phyloP scores from a whole-genome alignment of 2,797 vertebrate genomes.

The Rhynchonycteris naso region DNA sequence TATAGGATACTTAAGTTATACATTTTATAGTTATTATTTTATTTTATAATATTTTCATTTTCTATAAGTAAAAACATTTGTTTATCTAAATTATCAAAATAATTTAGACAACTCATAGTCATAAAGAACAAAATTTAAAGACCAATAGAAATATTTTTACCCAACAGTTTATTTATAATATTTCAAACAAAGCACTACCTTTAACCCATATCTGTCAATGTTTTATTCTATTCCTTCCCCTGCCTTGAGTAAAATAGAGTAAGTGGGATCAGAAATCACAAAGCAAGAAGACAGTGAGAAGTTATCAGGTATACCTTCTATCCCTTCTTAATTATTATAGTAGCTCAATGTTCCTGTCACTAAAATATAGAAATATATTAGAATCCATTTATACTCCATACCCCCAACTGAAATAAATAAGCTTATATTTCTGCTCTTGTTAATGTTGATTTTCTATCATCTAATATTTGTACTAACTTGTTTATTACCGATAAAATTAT shows the following conservation, averaged over 20 bases:
- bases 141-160: neutral
- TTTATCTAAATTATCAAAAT: neutral
- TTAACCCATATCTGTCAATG: neutral
- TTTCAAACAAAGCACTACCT: neutral
- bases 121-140: conserved; percentile 30
- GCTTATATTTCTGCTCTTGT: neutral
- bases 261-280: neutral
- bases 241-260: neutral
- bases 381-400: neutral
- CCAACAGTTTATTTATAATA: neutral
- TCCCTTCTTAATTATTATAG: neutral
- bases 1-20: neutral
- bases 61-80: neutral
- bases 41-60: neutral
- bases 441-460: neutral
- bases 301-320: neutral
- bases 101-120: neutral
- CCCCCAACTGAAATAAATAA: neutral
- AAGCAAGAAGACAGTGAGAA: neutral
- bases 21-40: neutral
- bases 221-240: neutral
- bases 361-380: neutral
- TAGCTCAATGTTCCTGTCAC: neutral
- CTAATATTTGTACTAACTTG: neutral
- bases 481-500: neutral